Evolutionary conservation across 2,888 invertebrate genomes (phyloP).

Genomic region (Brenthis hecate): DNA sequence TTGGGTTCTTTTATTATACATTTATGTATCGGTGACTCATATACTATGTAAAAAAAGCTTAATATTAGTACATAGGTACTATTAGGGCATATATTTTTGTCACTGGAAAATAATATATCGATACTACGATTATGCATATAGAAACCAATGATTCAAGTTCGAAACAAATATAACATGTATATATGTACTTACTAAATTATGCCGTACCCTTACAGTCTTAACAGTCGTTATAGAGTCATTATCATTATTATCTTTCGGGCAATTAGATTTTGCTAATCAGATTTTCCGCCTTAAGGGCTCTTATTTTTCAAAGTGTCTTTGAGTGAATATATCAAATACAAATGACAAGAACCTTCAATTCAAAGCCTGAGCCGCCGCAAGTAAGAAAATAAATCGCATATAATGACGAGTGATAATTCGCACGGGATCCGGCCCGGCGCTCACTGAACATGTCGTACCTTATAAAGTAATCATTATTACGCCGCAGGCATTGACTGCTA

Average conservation of each 20-base stretch:
- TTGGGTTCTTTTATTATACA: not conserved
- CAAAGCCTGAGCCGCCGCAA: slow-evolving; percentile 65
- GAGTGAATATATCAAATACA: slow-evolving; percentile 60
- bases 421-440: slow-evolving; percentile 44
- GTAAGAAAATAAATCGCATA: slow-evolving; percentile 61
- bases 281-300: too few relatives aligned
- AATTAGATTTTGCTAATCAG: too few relatives aligned
- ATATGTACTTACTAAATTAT: too few relatives aligned
- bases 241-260: too few relatives aligned
- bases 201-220: too few relatives aligned
- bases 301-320: not conserved
- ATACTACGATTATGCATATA: too few relatives aligned
- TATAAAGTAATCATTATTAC: slow-evolving; percentile 44
- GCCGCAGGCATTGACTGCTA: slow-evolving; percentile 27
- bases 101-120: too few relatives aligned
- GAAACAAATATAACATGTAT: too few relatives aligned
- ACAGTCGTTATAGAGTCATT: too few relatives aligned
- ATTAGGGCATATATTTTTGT: too few relatives aligned
- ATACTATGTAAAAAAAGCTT: not conserved
- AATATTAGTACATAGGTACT: too few relatives aligned
- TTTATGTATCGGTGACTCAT: not conserved
- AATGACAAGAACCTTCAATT: slow-evolving; percentile 65
- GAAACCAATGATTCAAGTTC: too few relatives aligned
- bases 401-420: slow-evolving; percentile 69
- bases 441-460: slow-evolving; percentile 37